Conservation (phyloP, 2,797 vertebrate species). For the Microctenopoma lineatum region DNA sequence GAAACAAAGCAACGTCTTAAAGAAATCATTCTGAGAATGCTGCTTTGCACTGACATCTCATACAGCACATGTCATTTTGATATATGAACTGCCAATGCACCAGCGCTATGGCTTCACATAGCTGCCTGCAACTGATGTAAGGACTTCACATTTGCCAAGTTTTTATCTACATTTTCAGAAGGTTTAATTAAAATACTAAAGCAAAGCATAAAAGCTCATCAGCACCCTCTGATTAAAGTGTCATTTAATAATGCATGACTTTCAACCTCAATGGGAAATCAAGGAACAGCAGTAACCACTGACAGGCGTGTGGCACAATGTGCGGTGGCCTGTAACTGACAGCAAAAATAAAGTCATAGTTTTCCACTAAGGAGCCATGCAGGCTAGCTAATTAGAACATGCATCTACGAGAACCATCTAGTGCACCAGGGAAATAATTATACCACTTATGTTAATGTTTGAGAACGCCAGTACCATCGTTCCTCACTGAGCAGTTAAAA, state of each 20-base stretch:
- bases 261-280: slow-evolving; percentile 43
- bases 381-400: slow-evolving; percentile 44
- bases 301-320: slow-evolving; percentile 32
- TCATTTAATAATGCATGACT: slow-evolving; percentile 55
- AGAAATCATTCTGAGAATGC: slow-evolving; percentile 35
- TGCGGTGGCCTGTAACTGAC: slow-evolving; percentile 46
- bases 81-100: slow-evolving; percentile 35
- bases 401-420: slow-evolving; percentile 25
- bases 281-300: slow-evolving; percentile 11
- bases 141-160: not conserved
- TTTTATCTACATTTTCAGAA: not conserved
- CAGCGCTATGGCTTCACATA: slow-evolving; percentile 16
- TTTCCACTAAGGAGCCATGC: slow-evolving; percentile 41
- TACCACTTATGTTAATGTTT: slow-evolving; percentile 37
- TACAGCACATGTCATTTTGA: slow-evolving; percentile 49
- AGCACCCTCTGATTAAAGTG: slow-evolving; percentile 42
- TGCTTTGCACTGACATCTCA: slow-evolving; percentile 46
- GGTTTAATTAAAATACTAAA: slow-evolving; percentile 11
- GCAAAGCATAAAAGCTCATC: slow-evolving; percentile 38
- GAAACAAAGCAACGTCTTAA: slow-evolving; percentile 37
- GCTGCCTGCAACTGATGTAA: slow-evolving; percentile 2
- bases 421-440: slow-evolving; percentile 38
- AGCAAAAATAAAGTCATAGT: slow-evolving; percentile 42
- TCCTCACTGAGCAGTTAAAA: slow-evolving; percentile 29
- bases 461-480: slow-evolving; percentile 17